A percentile compares a stretch with the other conserved stretches of the same genome.
phyloP scores from a whole-genome alignment of 2,113 vertebrate species.

The Tupaia chinensis region DNA sequence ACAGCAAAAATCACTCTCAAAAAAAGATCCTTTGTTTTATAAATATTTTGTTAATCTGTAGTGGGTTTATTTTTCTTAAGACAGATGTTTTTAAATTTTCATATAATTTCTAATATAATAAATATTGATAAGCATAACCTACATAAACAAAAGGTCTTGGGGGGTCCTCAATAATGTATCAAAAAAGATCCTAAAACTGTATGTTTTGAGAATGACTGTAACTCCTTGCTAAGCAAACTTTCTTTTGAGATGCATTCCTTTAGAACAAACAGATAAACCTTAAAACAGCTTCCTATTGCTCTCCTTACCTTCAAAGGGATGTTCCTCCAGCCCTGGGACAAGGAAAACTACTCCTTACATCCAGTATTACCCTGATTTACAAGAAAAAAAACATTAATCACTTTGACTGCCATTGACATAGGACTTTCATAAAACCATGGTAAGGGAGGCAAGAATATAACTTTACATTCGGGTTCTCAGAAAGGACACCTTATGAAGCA shows the following conservation, averaged over 20 bases:
- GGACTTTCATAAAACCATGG: conserved; percentile 29
- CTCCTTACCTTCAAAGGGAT: background rate
- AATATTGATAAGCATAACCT: background rate
- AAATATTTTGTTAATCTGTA: conserved; percentile 26
- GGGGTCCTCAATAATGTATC: background rate
- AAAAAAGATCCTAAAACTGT: background rate
- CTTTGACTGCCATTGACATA: conserved; percentile 1
- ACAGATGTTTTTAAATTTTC: background rate
- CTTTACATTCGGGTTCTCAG: conserved; percentile 1
- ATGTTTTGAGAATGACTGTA: background rate
- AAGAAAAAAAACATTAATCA: conserved; percentile 4
- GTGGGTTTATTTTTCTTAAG: conserved; percentile 20
- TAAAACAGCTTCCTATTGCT: background rate
- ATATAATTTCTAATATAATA: conserved; percentile 32
- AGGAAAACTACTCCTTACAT: background rate
- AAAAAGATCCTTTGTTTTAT: background rate
- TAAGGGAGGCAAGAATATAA: background rate
- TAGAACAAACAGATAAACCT: background rate
- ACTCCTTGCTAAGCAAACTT: background rate
- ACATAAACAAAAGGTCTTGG: background rate
- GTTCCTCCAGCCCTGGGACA: background rate
- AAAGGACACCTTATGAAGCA: conserved; percentile 1
- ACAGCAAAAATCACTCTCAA: too few species aligned
- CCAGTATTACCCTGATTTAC: background rate
- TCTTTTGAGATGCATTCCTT: conserved; percentile 11